Conservation (phyloP, 2,888 invertebrate genomes). For the Apocheima hispidaria region DNA sequence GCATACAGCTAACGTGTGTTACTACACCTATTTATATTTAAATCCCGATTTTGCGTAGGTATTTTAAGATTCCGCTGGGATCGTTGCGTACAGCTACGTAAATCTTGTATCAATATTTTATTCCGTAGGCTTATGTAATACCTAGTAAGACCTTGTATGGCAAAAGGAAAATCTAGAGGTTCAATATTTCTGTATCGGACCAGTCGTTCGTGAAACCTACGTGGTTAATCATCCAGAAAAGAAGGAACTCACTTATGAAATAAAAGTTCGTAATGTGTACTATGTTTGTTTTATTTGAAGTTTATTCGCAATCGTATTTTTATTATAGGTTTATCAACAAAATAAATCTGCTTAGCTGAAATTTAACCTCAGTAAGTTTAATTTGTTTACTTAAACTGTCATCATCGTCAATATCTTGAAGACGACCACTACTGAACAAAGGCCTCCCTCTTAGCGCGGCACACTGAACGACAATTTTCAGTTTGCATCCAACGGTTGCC, state of each 20-base stretch:
- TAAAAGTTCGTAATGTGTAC: not conserved
- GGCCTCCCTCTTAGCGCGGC: no score
- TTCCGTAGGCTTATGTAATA: conserved; percentile 29
- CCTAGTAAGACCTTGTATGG: conserved; percentile 11
- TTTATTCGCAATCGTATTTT: not conserved
- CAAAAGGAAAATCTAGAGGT: conserved; percentile 20
- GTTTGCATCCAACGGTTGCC: no score
- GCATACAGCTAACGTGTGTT: conserved; percentile 12
- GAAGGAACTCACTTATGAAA: conserved; percentile 8
- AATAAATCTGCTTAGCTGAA: no score
- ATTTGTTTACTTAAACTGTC: no score
- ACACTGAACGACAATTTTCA: no score
- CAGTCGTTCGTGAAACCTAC: conserved; percentile 5
- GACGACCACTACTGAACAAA: no score
- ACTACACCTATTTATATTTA: conserved; percentile 33
- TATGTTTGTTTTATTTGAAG: not conserved
- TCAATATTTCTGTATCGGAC: conserved; percentile 17
- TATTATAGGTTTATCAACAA: not conserved
- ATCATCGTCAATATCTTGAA: no score
- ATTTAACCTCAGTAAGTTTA: no score
- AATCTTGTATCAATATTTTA: conserved; percentile 37
- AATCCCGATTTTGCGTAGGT: conserved; percentile 32
- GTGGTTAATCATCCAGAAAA: conserved; percentile 21
- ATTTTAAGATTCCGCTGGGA: conserved; percentile 37
- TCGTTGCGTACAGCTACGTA: conserved; percentile 28